These are phyloP conservation scores for Ammodytes marinus DNA, from an alignment of 2,113 vertebrate genomes.

Conservation along the genomic window DNA sequence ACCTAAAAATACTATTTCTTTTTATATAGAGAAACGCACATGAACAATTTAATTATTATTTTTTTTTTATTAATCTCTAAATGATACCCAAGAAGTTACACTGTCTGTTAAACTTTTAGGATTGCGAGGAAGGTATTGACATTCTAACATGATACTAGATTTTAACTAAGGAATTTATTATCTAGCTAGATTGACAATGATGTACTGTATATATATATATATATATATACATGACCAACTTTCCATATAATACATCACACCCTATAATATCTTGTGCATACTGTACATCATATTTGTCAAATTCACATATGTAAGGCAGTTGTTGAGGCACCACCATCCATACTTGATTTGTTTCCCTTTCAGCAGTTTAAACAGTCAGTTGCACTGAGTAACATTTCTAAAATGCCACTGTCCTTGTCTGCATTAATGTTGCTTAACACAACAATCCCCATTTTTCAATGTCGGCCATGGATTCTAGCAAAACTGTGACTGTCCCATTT, in stretches of 20 bases:
- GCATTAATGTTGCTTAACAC: slow-evolving; percentile 44
- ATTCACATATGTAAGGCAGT: slow-evolving; percentile 30
- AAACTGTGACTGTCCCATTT: slow-evolving; percentile 40
- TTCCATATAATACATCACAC: slow-evolving; percentile 9
- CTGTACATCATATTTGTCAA: slow-evolving; percentile 19
- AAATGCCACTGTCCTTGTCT: slow-evolving; percentile 52
- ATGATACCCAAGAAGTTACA: not conserved
- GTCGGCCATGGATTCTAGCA: slow-evolving; percentile 55
- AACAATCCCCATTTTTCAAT: slow-evolving; percentile 64
- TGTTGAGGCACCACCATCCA: slow-evolving; percentile 1
- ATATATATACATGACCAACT: slow-evolving; percentile 14
- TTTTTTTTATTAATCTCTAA: not conserved
- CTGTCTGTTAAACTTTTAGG: not conserved
- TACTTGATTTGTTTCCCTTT: slow-evolving; percentile 28
- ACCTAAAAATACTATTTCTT: not conserved
- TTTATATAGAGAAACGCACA: too few species aligned
- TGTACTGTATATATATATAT: not conserved
- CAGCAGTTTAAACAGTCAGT: slow-evolving; percentile 39
- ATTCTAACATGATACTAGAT: not conserved
- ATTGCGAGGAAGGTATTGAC: not conserved
- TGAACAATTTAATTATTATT: not conserved
- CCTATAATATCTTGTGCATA: slow-evolving; percentile 8
- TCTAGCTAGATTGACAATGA: not conserved
- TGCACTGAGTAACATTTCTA: slow-evolving; percentile 37
- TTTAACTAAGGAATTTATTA: not conserved